phyloP scores from a whole-genome alignment of 2,888 invertebrate species.

The Drosophila borborema region DNA sequence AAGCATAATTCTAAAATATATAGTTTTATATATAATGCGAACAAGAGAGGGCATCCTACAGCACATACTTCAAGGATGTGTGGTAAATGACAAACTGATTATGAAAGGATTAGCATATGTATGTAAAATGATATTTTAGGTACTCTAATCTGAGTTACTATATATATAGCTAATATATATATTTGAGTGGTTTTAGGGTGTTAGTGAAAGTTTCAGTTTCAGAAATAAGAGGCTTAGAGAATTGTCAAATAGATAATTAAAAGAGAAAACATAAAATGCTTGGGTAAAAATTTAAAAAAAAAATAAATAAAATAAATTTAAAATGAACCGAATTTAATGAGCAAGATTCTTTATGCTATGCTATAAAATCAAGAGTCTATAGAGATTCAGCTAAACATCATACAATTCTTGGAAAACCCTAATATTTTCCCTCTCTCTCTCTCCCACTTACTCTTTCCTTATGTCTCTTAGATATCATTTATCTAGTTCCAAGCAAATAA shows the following conservation, averaged over 20 bases:
- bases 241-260: background rate
- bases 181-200: background rate
- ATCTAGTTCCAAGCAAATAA: no score
- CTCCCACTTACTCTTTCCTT: no score
- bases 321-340: no score
- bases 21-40: background rate
- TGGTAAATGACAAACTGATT: background rate
- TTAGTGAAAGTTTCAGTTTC: background rate
- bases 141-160: background rate
- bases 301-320: no score
- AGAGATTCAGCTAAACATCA: no score
- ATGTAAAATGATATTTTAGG: background rate
- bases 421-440: background rate
- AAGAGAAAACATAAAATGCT: background rate
- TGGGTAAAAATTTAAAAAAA: background rate
- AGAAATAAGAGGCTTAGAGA: background rate
- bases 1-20: slow-evolving; percentile 9
- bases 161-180: background rate
- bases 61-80: background rate
- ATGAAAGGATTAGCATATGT: background rate
- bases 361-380: no score
- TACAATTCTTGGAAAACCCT: no score
- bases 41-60: background rate
- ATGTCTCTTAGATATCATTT: no score
- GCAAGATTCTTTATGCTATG: no score